Evolutionary conservation across 2,888 invertebrate species (phyloP).

Genomic region (Tryphoninae sp.): DNA sequence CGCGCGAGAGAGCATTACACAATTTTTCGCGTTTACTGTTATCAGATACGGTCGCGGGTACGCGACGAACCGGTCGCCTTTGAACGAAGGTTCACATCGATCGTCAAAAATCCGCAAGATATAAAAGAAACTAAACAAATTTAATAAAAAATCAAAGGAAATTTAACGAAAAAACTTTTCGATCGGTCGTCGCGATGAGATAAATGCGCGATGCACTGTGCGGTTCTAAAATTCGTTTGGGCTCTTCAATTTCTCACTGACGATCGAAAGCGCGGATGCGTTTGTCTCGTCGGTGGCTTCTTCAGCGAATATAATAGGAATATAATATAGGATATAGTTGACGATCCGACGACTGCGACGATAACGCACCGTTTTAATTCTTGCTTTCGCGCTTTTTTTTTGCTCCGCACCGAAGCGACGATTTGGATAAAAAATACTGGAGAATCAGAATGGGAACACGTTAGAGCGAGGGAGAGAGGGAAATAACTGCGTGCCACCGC

Average conservation of each 20-base stretch:
- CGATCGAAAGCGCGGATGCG: too few species aligned
- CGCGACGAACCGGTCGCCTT: neutral
- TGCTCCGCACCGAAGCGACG: too few species aligned
- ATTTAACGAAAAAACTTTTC: slow-evolving; percentile 42
- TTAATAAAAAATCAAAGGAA: slow-evolving; percentile 8
- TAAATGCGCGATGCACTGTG: slow-evolving; percentile 11
- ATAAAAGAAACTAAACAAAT: neutral
- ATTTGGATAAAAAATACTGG: too few species aligned
- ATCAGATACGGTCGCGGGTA: slow-evolving; percentile 31
- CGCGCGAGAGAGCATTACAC: slow-evolving; percentile 10
- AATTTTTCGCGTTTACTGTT: slow-evolving; percentile 33
- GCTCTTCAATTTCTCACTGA: neutral
- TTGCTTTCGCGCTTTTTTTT: too few species aligned
- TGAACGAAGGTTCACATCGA: slow-evolving; percentile 40
- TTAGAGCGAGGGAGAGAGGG: neutral
- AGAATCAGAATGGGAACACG: too few species aligned
- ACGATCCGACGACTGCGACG: too few species aligned
- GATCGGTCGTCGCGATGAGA: slow-evolving; percentile 46
- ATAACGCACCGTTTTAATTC: too few species aligned
- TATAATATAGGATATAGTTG: too few species aligned
- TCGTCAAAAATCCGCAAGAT: slow-evolving; percentile 40
- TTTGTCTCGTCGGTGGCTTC: too few species aligned
- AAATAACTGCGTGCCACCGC: neutral
- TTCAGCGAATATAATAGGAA: too few species aligned
- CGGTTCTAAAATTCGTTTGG: slow-evolving; percentile 56